These are phyloP conservation scores for Mellilla xanthometata DNA, from an alignment of 2,888 invertebrate species.

Conservation along the genomic window DNA sequence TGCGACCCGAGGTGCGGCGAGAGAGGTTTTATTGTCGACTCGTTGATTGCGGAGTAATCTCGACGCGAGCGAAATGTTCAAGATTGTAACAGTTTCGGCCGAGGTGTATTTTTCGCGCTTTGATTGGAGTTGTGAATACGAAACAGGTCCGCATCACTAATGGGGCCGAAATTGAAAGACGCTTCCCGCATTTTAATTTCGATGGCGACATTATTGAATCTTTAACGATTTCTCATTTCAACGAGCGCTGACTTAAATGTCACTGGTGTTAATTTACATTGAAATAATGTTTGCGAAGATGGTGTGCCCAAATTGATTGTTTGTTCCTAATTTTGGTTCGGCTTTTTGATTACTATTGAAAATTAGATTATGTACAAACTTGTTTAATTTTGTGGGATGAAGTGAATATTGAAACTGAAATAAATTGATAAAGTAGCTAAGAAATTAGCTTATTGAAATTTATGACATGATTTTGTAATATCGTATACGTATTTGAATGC, in stretches of 20 bases:
- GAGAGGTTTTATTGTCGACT: conserved; percentile 44
- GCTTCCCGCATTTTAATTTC: conserved; percentile 57
- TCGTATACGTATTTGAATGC: too few relatives aligned
- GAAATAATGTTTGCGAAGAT: conserved; percentile 17
- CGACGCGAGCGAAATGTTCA: conserved; percentile 34
- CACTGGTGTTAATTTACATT: conserved; percentile 18
- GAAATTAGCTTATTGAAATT: too few relatives aligned
- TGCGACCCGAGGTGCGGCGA: conserved; percentile 34
- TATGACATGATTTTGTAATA: too few relatives aligned
- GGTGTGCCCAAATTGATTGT: conserved; percentile 26
- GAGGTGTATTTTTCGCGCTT: conserved; percentile 40
- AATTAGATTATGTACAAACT: too few relatives aligned
- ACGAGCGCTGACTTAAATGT: conserved; percentile 16
- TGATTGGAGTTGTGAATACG: conserved; percentile 57
- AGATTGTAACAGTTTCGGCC: conserved; percentile 29
- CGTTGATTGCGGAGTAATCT: conserved; percentile 40
- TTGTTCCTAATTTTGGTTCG: neutral
- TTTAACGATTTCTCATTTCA: conserved; percentile 35
- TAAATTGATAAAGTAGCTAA: too few relatives aligned
- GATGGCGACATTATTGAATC: conserved; percentile 39
- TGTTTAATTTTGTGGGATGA: too few relatives aligned
- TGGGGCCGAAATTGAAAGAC: conserved; percentile 48
- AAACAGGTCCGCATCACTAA: conserved; percentile 44
- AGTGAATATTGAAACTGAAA: conserved; percentile 36
- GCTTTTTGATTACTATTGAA: too few relatives aligned